Evolutionary conservation across 64 coral and sea anemone genomes (phyloP), one percentile per base, ranked within the genome.

Genomic region (Hydrozoanthus tunicans): DNA sequence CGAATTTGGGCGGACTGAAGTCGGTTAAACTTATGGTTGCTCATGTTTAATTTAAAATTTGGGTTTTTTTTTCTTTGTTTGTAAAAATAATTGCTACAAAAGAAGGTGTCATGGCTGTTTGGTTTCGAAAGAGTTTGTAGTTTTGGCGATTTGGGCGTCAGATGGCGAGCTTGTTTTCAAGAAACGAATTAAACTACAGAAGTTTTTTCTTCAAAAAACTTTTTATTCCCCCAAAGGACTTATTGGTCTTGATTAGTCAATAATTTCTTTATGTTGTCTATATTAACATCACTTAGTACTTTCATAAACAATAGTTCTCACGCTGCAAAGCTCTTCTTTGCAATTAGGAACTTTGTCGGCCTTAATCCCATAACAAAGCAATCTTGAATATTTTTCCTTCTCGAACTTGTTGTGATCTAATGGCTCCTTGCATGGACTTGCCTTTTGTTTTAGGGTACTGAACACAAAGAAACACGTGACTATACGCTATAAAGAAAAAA

Each of bases 121-220:
- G 17, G 53, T 83, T 81, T 83, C 67, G 1, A 62, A 64, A 20
- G 81, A 83, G 51, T 83, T 83, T 17, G 62, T 62, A 67, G 81
- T 83, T 83, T 83, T 67, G 20, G 20, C 20, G 20, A 20, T 20
- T 20, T 20, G 20, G 20, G 20, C 20, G 63, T 7, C 32, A 43
- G 13, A 62, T 66, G 32, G 62, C 62, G 62, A 14, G 51, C 67
- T 54, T 7, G 51, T 67, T 9, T 67, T 68, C 51, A 43, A 23
- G 17, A 82, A 82, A 53, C 66, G 81, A 83, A 67, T 83, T 32
- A 83, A 68, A 54, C 61, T 51, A 51, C 67, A 66, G 27, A 53
- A 13, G 15, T 23, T 64, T 83, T 27, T 64, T n/a, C 67, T 12
- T 9, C 62, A 2, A 62, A 66, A 60, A 51, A n/a, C 62, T 17